phyloP scores from a whole-genome alignment of 1,140 invertebrate genomes.

The Pseudoatta argentina region DNA sequence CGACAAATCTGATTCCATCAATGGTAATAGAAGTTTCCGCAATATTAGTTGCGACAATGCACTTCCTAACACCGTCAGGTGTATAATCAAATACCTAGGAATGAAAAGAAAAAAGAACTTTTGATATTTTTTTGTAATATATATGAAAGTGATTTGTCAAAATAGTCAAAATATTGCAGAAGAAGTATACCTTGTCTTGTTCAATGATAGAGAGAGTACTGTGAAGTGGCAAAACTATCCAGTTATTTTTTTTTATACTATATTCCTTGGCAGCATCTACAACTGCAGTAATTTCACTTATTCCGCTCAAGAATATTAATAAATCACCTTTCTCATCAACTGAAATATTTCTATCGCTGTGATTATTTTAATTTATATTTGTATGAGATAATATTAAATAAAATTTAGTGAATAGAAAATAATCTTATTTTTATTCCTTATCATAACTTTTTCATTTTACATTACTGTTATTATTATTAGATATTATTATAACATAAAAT shows the following conservation, averaged over 20 bases:
- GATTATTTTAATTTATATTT: constrained; percentile 7
- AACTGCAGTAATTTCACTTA: constrained; percentile 97
- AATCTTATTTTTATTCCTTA: neutral
- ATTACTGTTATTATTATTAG: neutral
- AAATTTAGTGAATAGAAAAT: neutral
- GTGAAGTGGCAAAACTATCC: constrained; percentile 98
- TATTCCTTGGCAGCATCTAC: constrained; percentile 96
- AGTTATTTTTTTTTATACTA: constrained; percentile 91
- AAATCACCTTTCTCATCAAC: constrained; percentile 96
- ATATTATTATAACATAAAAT: neutral
- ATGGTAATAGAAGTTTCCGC: constrained; percentile 99
- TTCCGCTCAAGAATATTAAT: constrained; percentile 98
- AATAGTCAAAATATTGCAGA: neutral
- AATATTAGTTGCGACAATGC: constrained; percentile 99
- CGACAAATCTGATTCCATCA: constrained; percentile 98
- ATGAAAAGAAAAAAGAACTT: constrained; percentile 63
- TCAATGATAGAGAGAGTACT: constrained; percentile 96
- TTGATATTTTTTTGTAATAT: neutral
- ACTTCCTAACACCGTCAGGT: constrained; percentile 98
- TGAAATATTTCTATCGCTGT: constrained; percentile 80
- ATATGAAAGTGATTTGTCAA: neutral
- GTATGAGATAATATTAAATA: constrained; percentile 18
- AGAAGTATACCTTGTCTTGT: constrained; percentile 94
- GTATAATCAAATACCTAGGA: constrained; percentile 97
- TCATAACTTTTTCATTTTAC: neutral